Conservation (phyloP, 2,797 vertebrate genomes). For the Apodemus agrarius region DNA sequence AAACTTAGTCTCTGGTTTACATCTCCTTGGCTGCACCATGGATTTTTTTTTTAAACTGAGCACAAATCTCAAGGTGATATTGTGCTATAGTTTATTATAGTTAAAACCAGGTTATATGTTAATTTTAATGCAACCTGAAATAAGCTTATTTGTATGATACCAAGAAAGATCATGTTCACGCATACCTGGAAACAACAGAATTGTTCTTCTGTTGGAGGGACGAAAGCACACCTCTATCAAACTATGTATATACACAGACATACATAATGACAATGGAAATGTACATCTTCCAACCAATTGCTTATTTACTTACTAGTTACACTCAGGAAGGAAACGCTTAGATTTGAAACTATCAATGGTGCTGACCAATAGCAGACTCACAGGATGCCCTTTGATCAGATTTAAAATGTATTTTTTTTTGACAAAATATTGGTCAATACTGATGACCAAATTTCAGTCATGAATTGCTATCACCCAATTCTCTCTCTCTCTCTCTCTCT, state of each 20-base stretch:
- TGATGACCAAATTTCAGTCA: slow-evolving; percentile 38
- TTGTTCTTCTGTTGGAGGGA: slow-evolving; percentile 19
- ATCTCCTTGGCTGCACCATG: background rate
- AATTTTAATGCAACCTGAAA: slow-evolving; percentile 53
- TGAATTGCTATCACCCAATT: slow-evolving; percentile 45
- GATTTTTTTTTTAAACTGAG: background rate
- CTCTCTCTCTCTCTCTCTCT: background rate
- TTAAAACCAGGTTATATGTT: slow-evolving; percentile 69
- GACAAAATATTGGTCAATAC: slow-evolving; percentile 69
- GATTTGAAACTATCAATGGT: slow-evolving; percentile 74
- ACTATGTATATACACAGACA: background rate
- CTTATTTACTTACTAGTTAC: slow-evolving; percentile 72
- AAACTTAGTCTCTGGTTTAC: slow-evolving; percentile 61
- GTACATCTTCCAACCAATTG: slow-evolving; percentile 56
- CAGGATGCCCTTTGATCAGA: background rate
- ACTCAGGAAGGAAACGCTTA: slow-evolving; percentile 53
- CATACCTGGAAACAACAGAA: slow-evolving; percentile 59
- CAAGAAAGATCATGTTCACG: slow-evolving; percentile 58
- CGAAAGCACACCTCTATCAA: background rate
- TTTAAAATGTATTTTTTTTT: slow-evolving; percentile 48
- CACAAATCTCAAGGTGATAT: slow-evolving; percentile 73
- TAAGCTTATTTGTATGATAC: background rate
- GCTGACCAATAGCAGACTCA: background rate
- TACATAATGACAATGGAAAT: slow-evolving; percentile 41
- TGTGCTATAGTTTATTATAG: slow-evolving; percentile 65